A percentile compares a stretch with the other conserved stretches of the same genome.
phyloP scores from a whole-genome alignment of 2,113 vertebrate species.

The Hucho hucho region DNA sequence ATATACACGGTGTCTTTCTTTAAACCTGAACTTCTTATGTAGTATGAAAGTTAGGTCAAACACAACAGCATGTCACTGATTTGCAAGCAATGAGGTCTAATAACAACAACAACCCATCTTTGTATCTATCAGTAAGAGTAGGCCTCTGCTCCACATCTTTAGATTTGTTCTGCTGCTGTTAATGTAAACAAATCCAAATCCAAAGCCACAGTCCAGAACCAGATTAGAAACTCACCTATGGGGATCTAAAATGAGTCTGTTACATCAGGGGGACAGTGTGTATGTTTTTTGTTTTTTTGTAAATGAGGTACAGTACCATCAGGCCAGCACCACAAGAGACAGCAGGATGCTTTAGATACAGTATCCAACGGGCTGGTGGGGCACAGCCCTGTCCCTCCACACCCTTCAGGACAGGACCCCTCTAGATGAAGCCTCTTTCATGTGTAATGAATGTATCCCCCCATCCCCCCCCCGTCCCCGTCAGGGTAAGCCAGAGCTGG shows the following conservation, averaged over 20 bases:
- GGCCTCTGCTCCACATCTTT: background rate
- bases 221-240: no score
- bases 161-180: background rate
- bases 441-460: constrained; percentile 29
- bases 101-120: background rate
- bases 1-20: background rate
- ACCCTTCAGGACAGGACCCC: no score
- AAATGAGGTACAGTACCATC: background rate
- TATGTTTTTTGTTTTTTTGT: no score
- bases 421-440: constrained; percentile 8
- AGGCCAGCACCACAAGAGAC: background rate
- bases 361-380: no score
- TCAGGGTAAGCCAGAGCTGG: constrained; percentile 7
- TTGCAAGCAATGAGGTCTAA: background rate
- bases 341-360: background rate
- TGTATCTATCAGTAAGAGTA: background rate
- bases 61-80: background rate
- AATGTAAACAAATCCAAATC: background rate
- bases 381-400: background rate
- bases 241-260: no score
- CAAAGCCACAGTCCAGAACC: background rate
- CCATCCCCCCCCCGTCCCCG: background rate
- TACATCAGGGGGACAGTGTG: no score
- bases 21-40: background rate
- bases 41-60: background rate